phyloP scores from a whole-genome alignment of 2,888 invertebrate genomes.

The Keiferia lycopersicella region DNA sequence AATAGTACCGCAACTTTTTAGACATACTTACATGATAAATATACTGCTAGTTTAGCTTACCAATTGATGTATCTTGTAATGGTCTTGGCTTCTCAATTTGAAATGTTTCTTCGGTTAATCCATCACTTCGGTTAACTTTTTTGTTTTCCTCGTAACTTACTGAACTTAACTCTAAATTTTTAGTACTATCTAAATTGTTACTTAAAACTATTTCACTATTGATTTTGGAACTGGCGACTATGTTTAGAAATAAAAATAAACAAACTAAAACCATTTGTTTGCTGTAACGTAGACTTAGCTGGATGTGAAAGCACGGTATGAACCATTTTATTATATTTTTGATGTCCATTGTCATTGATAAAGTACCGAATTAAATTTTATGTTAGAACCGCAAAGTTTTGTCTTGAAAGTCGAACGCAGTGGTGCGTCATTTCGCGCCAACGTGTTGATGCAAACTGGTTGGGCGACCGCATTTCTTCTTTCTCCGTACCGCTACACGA shows the following conservation, averaged over 20 bases:
- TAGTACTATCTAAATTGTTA: slow-evolving; percentile 41
- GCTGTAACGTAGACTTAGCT: slow-evolving; percentile 53
- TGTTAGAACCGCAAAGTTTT: neutral
- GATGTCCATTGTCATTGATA: slow-evolving; percentile 64
- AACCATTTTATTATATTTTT: slow-evolving; percentile 77
- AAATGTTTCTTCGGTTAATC: slow-evolving; percentile 17
- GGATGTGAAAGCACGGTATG: slow-evolving; percentile 70
- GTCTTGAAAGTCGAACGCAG: slow-evolving; percentile 21
- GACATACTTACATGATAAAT: neutral
- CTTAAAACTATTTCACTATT: slow-evolving; percentile 42
- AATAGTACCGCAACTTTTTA: no score
- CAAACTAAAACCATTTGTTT: slow-evolving; percentile 47
- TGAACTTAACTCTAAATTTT: slow-evolving; percentile 43
- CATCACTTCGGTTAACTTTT: slow-evolving; percentile 47
- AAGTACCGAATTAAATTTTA: slow-evolving; percentile 26
- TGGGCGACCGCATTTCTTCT: slow-evolving; percentile 60
- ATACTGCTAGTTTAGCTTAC: slow-evolving; percentile 37
- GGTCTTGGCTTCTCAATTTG: slow-evolving; percentile 25
- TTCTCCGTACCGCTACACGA: slow-evolving; percentile 51
- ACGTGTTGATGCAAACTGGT: slow-evolving; percentile 51
- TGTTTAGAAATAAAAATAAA: slow-evolving; percentile 65
- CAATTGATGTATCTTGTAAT: slow-evolving; percentile 36
- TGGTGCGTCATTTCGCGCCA: slow-evolving; percentile 54
- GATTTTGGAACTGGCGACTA: slow-evolving; percentile 49
- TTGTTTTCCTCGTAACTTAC: slow-evolving; percentile 36